Conservation (phyloP, 2,113 vertebrate species). For the Bubo scandiacus region DNA sequence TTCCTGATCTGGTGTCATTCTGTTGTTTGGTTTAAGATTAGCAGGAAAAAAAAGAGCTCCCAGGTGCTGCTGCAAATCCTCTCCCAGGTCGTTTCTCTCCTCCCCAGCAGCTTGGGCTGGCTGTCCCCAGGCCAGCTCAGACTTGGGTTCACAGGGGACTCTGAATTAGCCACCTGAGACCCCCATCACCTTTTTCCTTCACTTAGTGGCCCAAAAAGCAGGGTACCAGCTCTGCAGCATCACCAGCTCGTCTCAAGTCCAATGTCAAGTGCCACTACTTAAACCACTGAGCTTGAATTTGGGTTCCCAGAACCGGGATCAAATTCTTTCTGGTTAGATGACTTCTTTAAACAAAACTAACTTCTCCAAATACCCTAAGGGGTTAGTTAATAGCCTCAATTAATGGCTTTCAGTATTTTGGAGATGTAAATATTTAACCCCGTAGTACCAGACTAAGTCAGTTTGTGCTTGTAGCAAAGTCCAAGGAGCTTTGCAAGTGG, state of each 20-base stretch:
- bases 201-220: background rate
- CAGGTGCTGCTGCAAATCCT: background rate
- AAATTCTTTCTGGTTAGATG: background rate
- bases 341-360: background rate
- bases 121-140: background rate
- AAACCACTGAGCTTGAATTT: background rate
- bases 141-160: background rate
- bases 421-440: background rate
- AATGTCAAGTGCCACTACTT: background rate
- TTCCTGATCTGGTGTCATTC: fast-evolving
- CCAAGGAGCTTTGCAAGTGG: background rate
- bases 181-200: background rate
- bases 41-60: background rate
- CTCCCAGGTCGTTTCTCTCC: background rate
- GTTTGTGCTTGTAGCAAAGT: background rate
- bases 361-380: background rate
- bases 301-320: background rate
- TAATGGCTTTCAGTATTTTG: background rate
- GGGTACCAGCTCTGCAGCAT: no score
- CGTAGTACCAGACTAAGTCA: background rate
- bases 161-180: background rate
- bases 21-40: background rate
- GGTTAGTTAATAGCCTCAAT: background rate
- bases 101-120: background rate
- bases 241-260: background rate